phyloP scores from a whole-genome alignment of 1,140 invertebrate species.

The Neodiprion fabricii region DNA sequence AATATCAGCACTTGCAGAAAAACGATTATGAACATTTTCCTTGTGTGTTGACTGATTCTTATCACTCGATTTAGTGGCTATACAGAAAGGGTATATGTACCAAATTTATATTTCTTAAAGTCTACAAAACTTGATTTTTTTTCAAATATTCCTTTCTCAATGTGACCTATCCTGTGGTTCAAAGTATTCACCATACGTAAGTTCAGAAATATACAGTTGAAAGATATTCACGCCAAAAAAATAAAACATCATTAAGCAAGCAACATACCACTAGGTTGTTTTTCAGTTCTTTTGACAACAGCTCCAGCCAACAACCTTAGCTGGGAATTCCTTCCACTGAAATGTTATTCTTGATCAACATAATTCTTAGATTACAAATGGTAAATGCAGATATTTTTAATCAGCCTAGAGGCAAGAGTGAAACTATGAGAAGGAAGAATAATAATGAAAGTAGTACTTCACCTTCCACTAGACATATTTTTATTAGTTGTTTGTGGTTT shows the following conservation, averaged over 20 bases:
- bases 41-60: too few relatives aligned
- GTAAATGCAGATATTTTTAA: conserved; percentile 20
- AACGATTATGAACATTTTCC: too few relatives aligned
- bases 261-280: conserved; percentile 59
- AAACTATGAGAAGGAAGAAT: background rate
- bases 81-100: too few relatives aligned
- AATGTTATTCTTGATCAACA: conserved; percentile 25
- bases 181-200: too few relatives aligned
- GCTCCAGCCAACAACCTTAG: conserved; percentile 67
- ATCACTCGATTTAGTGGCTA: too few relatives aligned
- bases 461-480: conserved; percentile 46
- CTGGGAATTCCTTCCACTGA: conserved; percentile 59
- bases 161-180: too few relatives aligned
- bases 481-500: conserved; percentile 46
- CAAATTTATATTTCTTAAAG: too few relatives aligned
- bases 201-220: too few relatives aligned
- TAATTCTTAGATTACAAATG: conserved; percentile 19
- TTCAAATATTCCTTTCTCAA: too few relatives aligned
- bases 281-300: conserved; percentile 64
- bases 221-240: background rate
- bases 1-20: too few relatives aligned
- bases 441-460: conserved; percentile 18
- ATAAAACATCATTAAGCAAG: conserved; percentile 18
- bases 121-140: too few relatives aligned
- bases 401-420: conserved; percentile 5